Evolutionary conservation across 2,888 invertebrate species (phyloP).

Genomic region (Dynastes hyllus): DNA sequence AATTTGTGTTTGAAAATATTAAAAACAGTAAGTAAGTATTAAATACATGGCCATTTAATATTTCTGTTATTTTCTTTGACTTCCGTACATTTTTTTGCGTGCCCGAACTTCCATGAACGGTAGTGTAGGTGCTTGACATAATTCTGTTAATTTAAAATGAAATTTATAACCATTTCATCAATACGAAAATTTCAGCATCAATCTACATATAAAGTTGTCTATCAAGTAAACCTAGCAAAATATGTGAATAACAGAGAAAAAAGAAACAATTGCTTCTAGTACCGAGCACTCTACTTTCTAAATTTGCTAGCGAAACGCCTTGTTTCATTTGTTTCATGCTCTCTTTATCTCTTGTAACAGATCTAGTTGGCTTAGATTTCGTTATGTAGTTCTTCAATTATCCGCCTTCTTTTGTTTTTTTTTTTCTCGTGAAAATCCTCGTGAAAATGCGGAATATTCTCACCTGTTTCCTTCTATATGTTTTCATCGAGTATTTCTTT

Average conservation of each 20-base stretch:
- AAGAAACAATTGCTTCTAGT: constrained; percentile 28
- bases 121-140: too few species aligned
- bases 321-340: constrained; percentile 45
- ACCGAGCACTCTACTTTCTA: constrained; percentile 38
- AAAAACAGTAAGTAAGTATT: too few species aligned
- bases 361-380: constrained; percentile 45
- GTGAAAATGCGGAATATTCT: neutral
- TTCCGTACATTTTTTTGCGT: too few species aligned
- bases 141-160: too few species aligned
- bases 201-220: neutral
- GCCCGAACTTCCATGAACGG: too few species aligned
- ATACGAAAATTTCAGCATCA: neutral
- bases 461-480: neutral
- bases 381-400: constrained; percentile 12
- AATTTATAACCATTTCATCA: too few species aligned
- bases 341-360: constrained; percentile 41
- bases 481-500: neutral
- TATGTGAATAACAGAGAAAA: neutral
- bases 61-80: too few species aligned
- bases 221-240: neutral
- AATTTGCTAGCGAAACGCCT: constrained; percentile 44
- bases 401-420: neutral
- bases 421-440: neutral
- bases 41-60: too few species aligned
- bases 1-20: too few species aligned